Conservation (phyloP, 2,113 vertebrate species). For the Sula dactylatra region DNA sequence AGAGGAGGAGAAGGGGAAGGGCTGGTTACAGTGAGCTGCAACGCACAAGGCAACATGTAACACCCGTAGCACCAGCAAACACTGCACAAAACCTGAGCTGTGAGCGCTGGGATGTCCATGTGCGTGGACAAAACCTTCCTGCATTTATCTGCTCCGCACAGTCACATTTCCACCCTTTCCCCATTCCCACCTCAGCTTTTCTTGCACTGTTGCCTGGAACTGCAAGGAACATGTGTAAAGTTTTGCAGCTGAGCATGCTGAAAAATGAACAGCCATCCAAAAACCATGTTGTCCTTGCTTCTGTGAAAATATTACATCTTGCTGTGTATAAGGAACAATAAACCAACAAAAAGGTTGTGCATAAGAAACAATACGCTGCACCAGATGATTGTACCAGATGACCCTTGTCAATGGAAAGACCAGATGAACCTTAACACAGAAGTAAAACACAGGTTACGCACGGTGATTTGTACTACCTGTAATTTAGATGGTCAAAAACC, state of each 20-base stretch:
- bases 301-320: not conserved
- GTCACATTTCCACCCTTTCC: not conserved
- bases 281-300: not conserved
- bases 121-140: not conserved
- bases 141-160: not conserved
- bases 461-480: not conserved
- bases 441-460: accelerated
- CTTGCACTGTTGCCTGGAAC: not conserved
- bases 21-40: not conserved
- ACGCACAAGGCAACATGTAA: accelerated
- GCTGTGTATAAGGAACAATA: not conserved
- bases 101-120: accelerated
- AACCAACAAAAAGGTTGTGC: too few species aligned
- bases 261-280: not conserved
- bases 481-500: not conserved
- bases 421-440: not conserved
- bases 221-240: accelerated
- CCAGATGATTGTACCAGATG: too few species aligned
- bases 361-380: not conserved
- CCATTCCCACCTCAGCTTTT: accelerated
- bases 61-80: not conserved
- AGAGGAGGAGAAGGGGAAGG: not conserved
- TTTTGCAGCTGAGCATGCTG: not conserved
- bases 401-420: not conserved
- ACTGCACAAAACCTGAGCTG: not conserved